Evolutionary conservation across 2,888 invertebrate species (phyloP), one percentile per base, ranked within the genome.

Genomic region (Drosophila tripunctata): DNA sequence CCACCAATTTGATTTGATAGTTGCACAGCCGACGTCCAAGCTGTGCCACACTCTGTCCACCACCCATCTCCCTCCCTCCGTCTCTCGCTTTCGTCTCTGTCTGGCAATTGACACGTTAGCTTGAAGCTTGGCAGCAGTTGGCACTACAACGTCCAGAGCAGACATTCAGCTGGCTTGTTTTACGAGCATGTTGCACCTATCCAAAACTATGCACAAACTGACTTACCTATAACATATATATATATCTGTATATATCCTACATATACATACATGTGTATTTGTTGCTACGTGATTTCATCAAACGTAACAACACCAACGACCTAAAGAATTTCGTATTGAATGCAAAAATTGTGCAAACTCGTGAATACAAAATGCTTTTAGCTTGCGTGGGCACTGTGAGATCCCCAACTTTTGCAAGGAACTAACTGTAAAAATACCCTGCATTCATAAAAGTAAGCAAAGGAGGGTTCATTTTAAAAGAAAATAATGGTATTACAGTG

Each of bases 1-100:
- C 87, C 84, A 84, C 82, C 87, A 84, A 83, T 83, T 87, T 86
- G 84, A 78, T 86, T 85, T 81, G 86, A 81, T 85, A 85, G 80
- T 85, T 85, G 79, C 77, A 79, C 72, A 75, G 75, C 78, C 78
- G 78, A 72, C 60, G 70, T 68, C 69, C 69, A 35, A 72, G 64
- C 36, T 45, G 41, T 40, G 64, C 56, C 56, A 15, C 36, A 22
- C 38, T 47, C 24, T 27, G 14, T 43, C 43, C 27, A 33, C 40
- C 36, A 30, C 24, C 22, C 51, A 15, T 19, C 33, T 8, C 17
- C 1, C 65, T 17, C 45, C 10, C 41, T 52, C 62, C 30, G 33
- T 8, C 31, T n/a, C 21, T 17, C 6, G 33, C 5, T 4, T 15
- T 4, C 24, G 51, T 27, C 58, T 27, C 35, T 50, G 65, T 72